Evolutionary conservation across 2,797 vertebrate genomes (phyloP).

Genomic region (Gila robusta): DNA sequence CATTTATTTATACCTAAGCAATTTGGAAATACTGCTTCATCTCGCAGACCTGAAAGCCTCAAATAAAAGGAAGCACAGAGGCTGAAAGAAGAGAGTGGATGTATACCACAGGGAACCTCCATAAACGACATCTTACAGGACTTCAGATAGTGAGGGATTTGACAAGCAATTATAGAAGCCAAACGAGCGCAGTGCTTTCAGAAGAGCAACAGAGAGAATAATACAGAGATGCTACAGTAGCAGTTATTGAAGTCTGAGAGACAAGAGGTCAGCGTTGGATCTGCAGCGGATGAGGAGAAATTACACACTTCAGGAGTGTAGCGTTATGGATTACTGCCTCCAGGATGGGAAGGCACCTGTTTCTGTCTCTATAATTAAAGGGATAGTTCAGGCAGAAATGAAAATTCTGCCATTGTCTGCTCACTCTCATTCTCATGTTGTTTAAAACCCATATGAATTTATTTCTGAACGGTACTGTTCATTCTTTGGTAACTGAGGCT

Average conservation of each 20-base stretch:
- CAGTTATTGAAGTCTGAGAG: slow-evolving; percentile 52
- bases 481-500: not conserved
- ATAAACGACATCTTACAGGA: slow-evolving; percentile 58
- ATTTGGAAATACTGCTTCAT: slow-evolving; percentile 22
- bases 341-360: slow-evolving; percentile 33
- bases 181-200: slow-evolving; percentile 43
- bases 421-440: not conserved
- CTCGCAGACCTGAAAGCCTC: slow-evolving; percentile 13
- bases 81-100: slow-evolving; percentile 15
- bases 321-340: slow-evolving; percentile 51
- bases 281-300: slow-evolving; percentile 47
- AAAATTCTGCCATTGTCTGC: not conserved
- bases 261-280: slow-evolving; percentile 41
- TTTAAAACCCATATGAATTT: not conserved
- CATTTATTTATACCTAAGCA: slow-evolving; percentile 8
- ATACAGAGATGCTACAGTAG: slow-evolving; percentile 21
- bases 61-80: slow-evolving; percentile 25
- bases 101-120: slow-evolving; percentile 46
- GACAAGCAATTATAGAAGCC: slow-evolving; percentile 65
- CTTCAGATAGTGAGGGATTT: slow-evolving; percentile 57
- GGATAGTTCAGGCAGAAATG: slow-evolving; percentile 24
- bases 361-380: slow-evolving; percentile 51
- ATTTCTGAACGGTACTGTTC: not conserved
- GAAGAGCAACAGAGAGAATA: slow-evolving; percentile 47
- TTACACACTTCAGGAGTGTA: slow-evolving; percentile 22